Evolutionary conservation across 1,140 invertebrate genomes (phyloP), one percentile per base, ranked within the genome.

Genomic region (Chymomyza costata): DNA sequence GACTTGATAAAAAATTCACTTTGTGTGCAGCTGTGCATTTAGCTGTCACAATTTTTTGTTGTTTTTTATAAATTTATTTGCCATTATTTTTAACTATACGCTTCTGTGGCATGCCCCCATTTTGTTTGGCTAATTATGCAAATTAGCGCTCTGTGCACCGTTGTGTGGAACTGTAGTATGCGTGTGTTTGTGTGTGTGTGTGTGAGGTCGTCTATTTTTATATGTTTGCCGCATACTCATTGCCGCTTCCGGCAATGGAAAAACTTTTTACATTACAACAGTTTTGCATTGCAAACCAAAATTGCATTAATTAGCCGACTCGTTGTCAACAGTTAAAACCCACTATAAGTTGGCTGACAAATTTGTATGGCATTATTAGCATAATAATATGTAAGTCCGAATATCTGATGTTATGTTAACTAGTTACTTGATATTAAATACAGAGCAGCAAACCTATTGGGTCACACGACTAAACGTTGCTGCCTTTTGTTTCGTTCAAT

Each of bases 251-350:
- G 10, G 25, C 10, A 28, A 10, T 32, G 28, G 37, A 47, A 34
- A 44, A 47, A 25, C 45, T 40, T 65, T 45, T 39, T 44, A 64
- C 63, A 56, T 53, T 48, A n/a, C 17, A 53, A 55, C 5, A 28
- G 25, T 43, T 50, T 30, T 18, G 19, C 21, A 25, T 13, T 14
- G 16, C 16, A 39, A 63, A 58, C 54, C 43, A 48, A 76, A 57
- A 78, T 50, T 45, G 53, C 71, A 70, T 78, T 78, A 78, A 78
- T 76, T 70, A 80, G 58, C 44, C 32, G 35, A 50, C 25, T 49
- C 19, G 16, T 48, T 47, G 46, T 31, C 35, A 31, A 25, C 51
- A 45, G 35, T 17, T 40, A n/a, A 46, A 46, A 41, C 35, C 18
- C 25, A 28, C 31, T 43, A 31, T 32, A 1, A 18, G 14, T 52